A percentile compares a stretch with the other conserved stretches of the same genome.
phyloP scores from a whole-genome alignment of 2,113 vertebrate genomes.

The Synchiropus splendidus region DNA sequence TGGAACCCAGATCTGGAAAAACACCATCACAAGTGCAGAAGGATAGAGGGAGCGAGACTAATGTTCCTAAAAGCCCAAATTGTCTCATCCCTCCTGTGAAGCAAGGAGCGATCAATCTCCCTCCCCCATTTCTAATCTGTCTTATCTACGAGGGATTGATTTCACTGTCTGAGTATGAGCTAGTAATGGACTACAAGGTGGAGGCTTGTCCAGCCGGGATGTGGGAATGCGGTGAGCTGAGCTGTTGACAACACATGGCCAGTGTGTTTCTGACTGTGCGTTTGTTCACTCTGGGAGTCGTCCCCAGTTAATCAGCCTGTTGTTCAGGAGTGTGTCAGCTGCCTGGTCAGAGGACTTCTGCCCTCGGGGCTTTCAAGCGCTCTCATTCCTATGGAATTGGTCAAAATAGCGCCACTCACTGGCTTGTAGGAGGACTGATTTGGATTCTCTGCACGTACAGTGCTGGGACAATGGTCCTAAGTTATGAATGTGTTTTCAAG shows the following conservation, averaged over 20 bases:
- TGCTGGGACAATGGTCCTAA: slow-evolving; percentile 10
- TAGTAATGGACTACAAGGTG: slow-evolving; percentile 35
- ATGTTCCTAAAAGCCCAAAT: slow-evolving; percentile 11
- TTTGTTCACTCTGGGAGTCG: slow-evolving; percentile 37
- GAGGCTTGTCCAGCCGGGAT: slow-evolving; percentile 33
- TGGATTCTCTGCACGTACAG: slow-evolving; percentile 20
- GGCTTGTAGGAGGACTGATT: slow-evolving; percentile 20
- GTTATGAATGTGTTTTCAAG: slow-evolving; percentile 27
- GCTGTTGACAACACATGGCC: slow-evolving; percentile 50
- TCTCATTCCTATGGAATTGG: slow-evolving; percentile 15
- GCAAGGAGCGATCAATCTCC: slow-evolving; percentile 10
- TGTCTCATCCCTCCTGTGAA: slow-evolving; percentile 20
- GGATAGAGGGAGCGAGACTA: neutral
- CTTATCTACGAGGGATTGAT: slow-evolving; percentile 34
- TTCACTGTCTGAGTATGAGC: slow-evolving; percentile 28
- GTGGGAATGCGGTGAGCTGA: slow-evolving; percentile 48
- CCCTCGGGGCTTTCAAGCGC: slow-evolving; percentile 21
- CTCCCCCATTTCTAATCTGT: slow-evolving; percentile 5
- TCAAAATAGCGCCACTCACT: slow-evolving; percentile 14
- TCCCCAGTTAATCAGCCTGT: slow-evolving; percentile 48
- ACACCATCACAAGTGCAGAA: too few species aligned
- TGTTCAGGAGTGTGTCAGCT: slow-evolving; percentile 57
- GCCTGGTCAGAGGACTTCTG: slow-evolving; percentile 51
- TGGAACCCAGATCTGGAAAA: slow-evolving; percentile 3
- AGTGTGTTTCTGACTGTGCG: slow-evolving; percentile 34